A percentile compares a stretch with the other conserved stretches of the same genome.
phyloP scores from a whole-genome alignment of 2,888 invertebrate genomes.

The Mythimna ferrago region DNA sequence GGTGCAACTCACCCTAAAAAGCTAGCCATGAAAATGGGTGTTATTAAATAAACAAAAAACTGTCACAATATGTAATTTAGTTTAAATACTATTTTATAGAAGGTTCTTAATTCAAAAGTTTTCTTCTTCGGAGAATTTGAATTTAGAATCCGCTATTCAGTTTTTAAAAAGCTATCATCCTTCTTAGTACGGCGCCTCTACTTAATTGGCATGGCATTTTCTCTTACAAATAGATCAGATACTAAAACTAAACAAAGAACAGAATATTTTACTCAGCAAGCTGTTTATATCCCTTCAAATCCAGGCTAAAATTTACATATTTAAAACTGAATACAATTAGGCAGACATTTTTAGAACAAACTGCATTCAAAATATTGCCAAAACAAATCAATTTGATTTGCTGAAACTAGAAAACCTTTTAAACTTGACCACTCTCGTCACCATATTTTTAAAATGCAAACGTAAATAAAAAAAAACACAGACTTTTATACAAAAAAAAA shows the following conservation, averaged over 20 bases:
- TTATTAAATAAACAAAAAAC: no score
- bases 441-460: constrained; percentile 37
- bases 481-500: constrained; percentile 41
- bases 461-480: constrained; percentile 30
- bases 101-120: no score
- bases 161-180: no score
- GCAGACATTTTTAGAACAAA: constrained; percentile 36
- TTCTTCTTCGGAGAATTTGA: no score
- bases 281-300: constrained; percentile 31
- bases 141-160: no score
- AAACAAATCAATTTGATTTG: constrained; percentile 37
- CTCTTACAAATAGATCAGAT: constrained; percentile 2
- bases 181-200: no score
- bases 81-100: no score
- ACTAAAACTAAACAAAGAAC: constrained; percentile 24
- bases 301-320: constrained; percentile 54
- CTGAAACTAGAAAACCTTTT: constrained; percentile 58
- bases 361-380: constrained; percentile 38
- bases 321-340: constrained; percentile 49
- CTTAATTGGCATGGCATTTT: constrained; percentile 9
- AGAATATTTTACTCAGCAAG: constrained; percentile 15
- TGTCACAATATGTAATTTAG: no score
- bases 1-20: no score
- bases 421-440: constrained; percentile 35
- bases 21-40: no score